Evolutionary conservation across 2,888 invertebrate species (phyloP).

Genomic region (Xanthorhoe spadicearia): DNA sequence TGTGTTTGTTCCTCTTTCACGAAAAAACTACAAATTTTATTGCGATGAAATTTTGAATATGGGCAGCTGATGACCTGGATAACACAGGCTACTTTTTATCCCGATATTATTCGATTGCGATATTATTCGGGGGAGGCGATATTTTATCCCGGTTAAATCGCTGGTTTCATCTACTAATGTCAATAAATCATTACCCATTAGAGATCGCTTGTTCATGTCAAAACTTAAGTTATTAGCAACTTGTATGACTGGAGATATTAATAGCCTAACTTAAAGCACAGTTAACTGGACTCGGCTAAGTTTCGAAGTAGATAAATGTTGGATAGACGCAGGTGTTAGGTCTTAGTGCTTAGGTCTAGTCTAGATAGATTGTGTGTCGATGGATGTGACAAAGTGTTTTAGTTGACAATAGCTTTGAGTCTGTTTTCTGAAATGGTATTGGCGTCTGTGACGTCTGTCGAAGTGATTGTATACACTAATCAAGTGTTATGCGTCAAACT

Average conservation of each 20-base stretch:
- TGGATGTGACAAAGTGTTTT: conserved; percentile 7
- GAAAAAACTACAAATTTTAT: no score
- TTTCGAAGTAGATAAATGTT: conserved; percentile 24
- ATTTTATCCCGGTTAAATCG: no score
- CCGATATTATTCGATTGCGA: no score
- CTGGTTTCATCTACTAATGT: no score
- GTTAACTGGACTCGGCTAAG: conserved; percentile 33
- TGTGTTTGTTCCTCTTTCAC: no score
- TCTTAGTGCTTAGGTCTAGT: conserved; percentile 22
- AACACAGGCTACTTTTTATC: no score
- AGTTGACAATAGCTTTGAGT: conserved; percentile 5
- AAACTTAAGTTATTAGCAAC: conserved; percentile 52
- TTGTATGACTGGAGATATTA: conserved; percentile 46
- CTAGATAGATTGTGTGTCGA: conserved; percentile 17
- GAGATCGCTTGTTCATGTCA: conserved; percentile 42
- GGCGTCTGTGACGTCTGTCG: background rate
- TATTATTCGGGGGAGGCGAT: no score
- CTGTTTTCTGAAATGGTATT: background rate
- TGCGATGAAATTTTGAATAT: no score
- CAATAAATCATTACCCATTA: conserved; percentile 5
- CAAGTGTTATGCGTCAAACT: no score
- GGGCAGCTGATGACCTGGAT: no score
- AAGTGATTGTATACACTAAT: background rate
- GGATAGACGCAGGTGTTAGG: conserved; percentile 26
- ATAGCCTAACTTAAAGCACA: conserved; percentile 42